A percentile compares a stretch with the other conserved stretches of the same genome.
phyloP scores from a whole-genome alignment of 1,140 invertebrate species.

The Pseudomyrmex gracilis region DNA sequence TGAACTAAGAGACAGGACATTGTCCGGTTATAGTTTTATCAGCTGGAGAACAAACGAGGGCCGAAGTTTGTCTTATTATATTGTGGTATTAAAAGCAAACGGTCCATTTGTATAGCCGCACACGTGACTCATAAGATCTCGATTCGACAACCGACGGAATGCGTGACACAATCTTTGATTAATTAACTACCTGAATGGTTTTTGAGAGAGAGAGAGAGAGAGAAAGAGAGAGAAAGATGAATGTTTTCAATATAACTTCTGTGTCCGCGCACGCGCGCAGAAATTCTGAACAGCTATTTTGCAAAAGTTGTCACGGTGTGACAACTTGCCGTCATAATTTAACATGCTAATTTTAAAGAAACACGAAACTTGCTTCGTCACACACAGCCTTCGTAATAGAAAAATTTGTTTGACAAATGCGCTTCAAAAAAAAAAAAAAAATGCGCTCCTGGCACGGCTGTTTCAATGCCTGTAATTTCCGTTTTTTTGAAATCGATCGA shows the following conservation, averaged over 20 bases:
- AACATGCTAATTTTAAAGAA: background rate
- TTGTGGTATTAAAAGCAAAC: slow-evolving; percentile 58
- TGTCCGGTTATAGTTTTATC: slow-evolving; percentile 12
- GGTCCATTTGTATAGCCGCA: slow-evolving; percentile 39
- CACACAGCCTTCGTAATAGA: background rate
- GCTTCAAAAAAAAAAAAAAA: no score
- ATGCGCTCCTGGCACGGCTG: no score
- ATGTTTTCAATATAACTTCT: no score
- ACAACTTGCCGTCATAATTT: background rate
- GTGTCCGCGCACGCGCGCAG: no score
- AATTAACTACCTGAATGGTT: slow-evolving; percentile 24
- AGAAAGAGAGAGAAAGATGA: no score
- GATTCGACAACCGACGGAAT: background rate
- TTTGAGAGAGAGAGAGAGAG: background rate
- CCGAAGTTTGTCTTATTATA: slow-evolving; percentile 39
- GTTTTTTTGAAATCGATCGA: background rate
- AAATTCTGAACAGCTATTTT: background rate
- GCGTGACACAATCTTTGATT: slow-evolving; percentile 7
- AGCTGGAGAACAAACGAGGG: slow-evolving; percentile 15
- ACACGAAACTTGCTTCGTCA: background rate
- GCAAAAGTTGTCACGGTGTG: background rate
- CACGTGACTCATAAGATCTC: slow-evolving; percentile 43
- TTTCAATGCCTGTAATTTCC: background rate
- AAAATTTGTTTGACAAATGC: no score
- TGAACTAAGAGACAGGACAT: background rate